Conservation (phyloP, 2,888 invertebrate species). For the Busseola fusca region DNA sequence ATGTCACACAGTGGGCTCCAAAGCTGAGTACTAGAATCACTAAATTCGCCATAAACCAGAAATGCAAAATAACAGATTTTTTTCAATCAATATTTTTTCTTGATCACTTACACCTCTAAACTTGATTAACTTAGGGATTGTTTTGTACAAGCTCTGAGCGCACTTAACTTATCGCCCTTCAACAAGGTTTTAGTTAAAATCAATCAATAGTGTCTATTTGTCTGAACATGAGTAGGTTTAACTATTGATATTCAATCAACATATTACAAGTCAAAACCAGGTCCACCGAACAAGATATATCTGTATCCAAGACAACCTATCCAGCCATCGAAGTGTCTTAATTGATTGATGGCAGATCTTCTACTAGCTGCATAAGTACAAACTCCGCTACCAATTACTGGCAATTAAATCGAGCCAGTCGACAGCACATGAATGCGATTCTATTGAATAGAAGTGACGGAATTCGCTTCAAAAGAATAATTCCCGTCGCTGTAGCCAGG, state of each 20-base stretch:
- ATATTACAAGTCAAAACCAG: slow-evolving; percentile 15
- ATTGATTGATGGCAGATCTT: slow-evolving; percentile 45
- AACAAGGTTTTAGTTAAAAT: background rate
- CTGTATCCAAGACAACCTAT: slow-evolving; percentile 21
- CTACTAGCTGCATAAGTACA: slow-evolving; percentile 26
- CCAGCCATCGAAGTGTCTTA: slow-evolving; percentile 14
- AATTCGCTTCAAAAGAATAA: slow-evolving; percentile 55
- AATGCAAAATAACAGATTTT: too few relatives aligned
- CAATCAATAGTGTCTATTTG: background rate
- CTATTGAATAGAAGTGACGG: slow-evolving; percentile 51
- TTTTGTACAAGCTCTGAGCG: background rate
- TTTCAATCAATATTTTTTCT: background rate
- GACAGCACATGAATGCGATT: slow-evolving; percentile 44
- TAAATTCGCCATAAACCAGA: too few relatives aligned
- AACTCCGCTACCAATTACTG: slow-evolving; percentile 46
- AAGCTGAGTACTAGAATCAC: too few relatives aligned
- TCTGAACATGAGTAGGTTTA: background rate
- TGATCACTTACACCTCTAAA: background rate
- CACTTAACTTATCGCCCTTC: background rate
- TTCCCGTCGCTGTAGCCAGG: slow-evolving; percentile 24
- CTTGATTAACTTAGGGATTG: background rate
- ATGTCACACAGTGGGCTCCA: too few relatives aligned
- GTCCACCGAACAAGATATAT: slow-evolving; percentile 14
- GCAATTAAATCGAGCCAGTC: slow-evolving; percentile 52
- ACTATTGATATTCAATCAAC: slow-evolving; percentile 17